phyloP scores from a whole-genome alignment of 2,113 vertebrate genomes.

The Campylomormyrus numenius region DNA sequence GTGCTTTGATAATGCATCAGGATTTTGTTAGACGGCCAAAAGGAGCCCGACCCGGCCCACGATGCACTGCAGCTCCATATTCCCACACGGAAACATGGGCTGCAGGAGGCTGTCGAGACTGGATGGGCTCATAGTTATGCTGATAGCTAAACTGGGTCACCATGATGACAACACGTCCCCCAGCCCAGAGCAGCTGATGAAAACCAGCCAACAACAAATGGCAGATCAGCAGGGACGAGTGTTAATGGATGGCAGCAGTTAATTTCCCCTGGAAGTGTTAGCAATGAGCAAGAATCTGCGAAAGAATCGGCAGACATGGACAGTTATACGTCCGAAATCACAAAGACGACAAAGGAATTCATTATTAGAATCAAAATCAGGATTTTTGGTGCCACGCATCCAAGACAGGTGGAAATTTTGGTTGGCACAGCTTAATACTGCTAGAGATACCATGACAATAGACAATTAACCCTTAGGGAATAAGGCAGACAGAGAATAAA shows the following conservation, averaged over 20 bases:
- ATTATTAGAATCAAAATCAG: background rate
- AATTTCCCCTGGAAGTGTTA: background rate
- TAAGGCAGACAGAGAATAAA: background rate
- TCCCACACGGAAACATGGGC: background rate
- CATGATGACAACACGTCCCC: background rate
- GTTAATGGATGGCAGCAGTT: background rate
- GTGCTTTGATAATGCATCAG: background rate
- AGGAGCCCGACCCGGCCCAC: background rate
- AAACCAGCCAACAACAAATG: background rate
- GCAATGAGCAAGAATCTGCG: background rate
- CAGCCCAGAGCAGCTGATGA: background rate
- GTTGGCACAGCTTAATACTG: background rate
- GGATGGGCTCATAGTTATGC: background rate
- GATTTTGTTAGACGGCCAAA: background rate
- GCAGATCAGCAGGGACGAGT: background rate
- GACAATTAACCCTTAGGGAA: background rate
- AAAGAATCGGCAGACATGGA: background rate
- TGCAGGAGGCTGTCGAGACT: background rate
- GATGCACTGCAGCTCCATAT: background rate
- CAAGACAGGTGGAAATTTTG: background rate
- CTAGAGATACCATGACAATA: background rate
- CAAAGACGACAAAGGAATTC: background rate
- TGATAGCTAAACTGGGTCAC: conserved; percentile 1
- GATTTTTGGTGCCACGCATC: background rate
- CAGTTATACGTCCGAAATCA: background rate